phyloP scores from a whole-genome alignment of 2,797 vertebrate species.

The Ispidina picta region DNA sequence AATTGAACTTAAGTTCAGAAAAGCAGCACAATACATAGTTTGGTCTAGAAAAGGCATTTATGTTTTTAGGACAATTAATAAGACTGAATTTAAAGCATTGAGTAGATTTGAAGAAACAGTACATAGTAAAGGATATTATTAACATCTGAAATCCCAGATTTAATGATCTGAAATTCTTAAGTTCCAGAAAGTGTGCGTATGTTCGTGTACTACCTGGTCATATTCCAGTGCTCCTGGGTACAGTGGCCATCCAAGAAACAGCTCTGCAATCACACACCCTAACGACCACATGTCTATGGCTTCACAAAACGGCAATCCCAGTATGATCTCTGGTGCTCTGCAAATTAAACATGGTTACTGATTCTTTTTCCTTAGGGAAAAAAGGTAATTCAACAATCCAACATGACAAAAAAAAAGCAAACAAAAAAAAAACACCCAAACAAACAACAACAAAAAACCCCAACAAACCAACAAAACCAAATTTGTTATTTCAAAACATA shows the following conservation, averaged over 20 bases:
- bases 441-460: background rate
- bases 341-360: slow-evolving; percentile 64
- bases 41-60: background rate
- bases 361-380: background rate
- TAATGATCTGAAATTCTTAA: background rate
- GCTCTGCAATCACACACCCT: slow-evolving; percentile 98
- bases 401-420: background rate
- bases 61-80: background rate
- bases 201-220: slow-evolving; percentile 89
- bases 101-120: background rate
- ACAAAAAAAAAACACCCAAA: too few species aligned
- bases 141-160: background rate
- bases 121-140: background rate
- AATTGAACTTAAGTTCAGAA: background rate
- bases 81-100: background rate
- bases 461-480: background rate
- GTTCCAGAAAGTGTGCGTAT: background rate
- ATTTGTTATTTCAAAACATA: background rate
- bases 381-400: slow-evolving; percentile 39
- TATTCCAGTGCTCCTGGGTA: slow-evolving; percentile 99
- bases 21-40: background rate
- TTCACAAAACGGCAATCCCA: slow-evolving; percentile 99
- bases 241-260: slow-evolving; percentile 98
- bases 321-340: slow-evolving; percentile 99
- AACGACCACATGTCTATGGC: slow-evolving; percentile 99